A percentile compares a stretch with the other conserved stretches of the same genome.
Conservation (phyloP, 1,140 invertebrate species). For the Adoxophyes honmai region DNA sequence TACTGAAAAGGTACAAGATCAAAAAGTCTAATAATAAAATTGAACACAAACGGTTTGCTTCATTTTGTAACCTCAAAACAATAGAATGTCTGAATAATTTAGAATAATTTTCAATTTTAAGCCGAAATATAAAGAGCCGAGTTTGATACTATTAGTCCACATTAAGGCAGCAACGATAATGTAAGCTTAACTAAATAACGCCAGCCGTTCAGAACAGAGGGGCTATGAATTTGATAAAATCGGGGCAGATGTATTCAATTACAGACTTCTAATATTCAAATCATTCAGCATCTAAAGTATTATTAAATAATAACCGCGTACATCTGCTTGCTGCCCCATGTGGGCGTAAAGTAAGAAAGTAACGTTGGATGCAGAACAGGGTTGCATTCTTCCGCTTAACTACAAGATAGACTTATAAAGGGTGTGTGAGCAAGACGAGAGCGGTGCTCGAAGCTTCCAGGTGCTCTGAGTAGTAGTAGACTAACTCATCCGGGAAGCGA, state of each 20-base stretch:
- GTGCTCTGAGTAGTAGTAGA: slow-evolving; percentile 62
- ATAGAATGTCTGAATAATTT: too few species aligned
- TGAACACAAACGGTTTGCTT: too few species aligned
- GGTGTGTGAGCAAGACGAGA: slow-evolving; percentile 34
- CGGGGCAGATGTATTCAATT: slow-evolving; percentile 1
- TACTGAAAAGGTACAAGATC: too few species aligned
- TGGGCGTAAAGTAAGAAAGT: neutral
- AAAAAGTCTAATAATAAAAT: too few species aligned
- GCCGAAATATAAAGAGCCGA: too few species aligned
- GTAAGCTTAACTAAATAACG: neutral
- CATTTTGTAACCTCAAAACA: too few species aligned
- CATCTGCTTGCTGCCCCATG: neutral
- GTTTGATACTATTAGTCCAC: too few species aligned
- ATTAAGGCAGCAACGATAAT: too few species aligned
- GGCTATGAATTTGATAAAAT: neutral
- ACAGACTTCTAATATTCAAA: neutral
- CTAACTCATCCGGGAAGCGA: slow-evolving; percentile 74
- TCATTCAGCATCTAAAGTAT: neutral
- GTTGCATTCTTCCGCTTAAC: neutral
- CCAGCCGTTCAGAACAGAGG: neutral
- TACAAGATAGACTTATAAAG: slow-evolving; percentile 10
- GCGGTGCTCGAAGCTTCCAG: slow-evolving; percentile 49
- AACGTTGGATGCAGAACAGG: slow-evolving; percentile 8
- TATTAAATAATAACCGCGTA: neutral
- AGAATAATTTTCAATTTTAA: too few species aligned